Percentiles rank a stretch among this genome's conserved stretches.
Conservation (phyloP, 2,888 invertebrate species). For the Eristalis intricaria region DNA sequence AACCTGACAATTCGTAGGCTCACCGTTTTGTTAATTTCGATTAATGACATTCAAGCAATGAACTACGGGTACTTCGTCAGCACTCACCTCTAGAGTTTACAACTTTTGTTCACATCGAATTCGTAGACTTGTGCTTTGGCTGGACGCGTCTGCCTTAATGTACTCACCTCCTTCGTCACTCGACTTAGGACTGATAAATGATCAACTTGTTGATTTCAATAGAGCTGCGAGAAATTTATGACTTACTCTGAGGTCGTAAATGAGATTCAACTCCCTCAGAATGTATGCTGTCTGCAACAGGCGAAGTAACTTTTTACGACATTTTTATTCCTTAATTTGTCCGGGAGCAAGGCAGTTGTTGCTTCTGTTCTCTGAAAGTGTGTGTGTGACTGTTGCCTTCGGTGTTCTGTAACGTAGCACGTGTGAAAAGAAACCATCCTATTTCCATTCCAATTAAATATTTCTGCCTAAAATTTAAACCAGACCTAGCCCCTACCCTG, state of each 20-base stretch:
- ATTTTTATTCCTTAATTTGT: conserved; percentile 54
- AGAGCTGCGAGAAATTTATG: conserved; percentile 45
- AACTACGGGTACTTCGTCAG: not conserved
- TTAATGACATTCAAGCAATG: not conserved
- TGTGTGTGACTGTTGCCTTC: not conserved
- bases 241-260: conserved; percentile 45
- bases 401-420: not conserved
- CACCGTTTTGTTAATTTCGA: not conserved
- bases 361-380: not conserved
- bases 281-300: not conserved
- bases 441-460: conserved; percentile 47
- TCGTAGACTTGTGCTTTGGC: conserved; percentile 20
- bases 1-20: not conserved
- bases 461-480: conserved; percentile 35
- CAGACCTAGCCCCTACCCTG: not conserved
- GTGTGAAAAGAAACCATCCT: no score
- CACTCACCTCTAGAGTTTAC: not conserved
- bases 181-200: conserved; percentile 6
- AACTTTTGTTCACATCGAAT: not conserved
- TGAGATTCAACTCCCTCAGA: not conserved
- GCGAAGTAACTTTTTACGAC: conserved; percentile 47
- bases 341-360: not conserved
- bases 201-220: conserved; percentile 60
- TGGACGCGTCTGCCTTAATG: not conserved
- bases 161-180: not conserved